A percentile compares a stretch with the other conserved stretches of the same genome.
Conservation (phyloP, 2,888 invertebrate genomes). For the Tyria jacobaeae region DNA sequence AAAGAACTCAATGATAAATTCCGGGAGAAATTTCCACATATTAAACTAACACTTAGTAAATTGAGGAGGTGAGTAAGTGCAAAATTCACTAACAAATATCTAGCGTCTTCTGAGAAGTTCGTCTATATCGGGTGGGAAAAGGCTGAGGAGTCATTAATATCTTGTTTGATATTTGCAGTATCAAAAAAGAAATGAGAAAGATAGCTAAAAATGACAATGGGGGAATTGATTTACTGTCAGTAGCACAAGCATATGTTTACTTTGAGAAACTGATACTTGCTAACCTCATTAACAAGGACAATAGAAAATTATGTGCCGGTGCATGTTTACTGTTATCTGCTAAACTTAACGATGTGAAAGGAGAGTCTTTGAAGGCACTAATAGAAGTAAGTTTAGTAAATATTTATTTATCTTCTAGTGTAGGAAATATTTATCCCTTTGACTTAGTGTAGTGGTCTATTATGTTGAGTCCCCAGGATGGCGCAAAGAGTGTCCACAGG, state of each 20-base stretch:
- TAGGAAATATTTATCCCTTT: too few relatives aligned
- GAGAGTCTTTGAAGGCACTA: constrained; percentile 93
- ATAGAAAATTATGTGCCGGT: constrained; percentile 97
- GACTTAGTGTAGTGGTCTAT: too few relatives aligned
- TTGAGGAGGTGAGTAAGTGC: constrained; percentile 91
- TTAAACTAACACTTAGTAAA: constrained; percentile 98
- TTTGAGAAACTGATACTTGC: constrained; percentile 98
- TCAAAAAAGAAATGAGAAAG: constrained; percentile 98
- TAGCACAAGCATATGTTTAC: constrained; percentile 99
- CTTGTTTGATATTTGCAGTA: constrained; percentile 83
- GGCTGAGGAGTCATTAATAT: not conserved
- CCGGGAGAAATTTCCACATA: constrained; percentile 96
- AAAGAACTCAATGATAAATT: constrained; percentile 99
- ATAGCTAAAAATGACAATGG: constrained; percentile 94
- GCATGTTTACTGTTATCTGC: constrained; percentile 97
- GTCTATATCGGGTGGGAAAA: not conserved
- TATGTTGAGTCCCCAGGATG: too few relatives aligned
- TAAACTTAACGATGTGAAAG: constrained; percentile 98
- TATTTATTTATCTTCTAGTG: too few relatives aligned
- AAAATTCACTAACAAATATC: too few relatives aligned
- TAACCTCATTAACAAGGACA: constrained; percentile 97
- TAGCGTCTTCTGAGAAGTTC: not conserved
- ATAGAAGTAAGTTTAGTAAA: constrained; percentile 90
- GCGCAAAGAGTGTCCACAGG: too few relatives aligned
- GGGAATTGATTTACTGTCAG: constrained; percentile 93